A percentile compares a stretch with the other conserved stretches of the same genome.
These are phyloP conservation scores for Sterna hirundo DNA, from an alignment of 2,113 vertebrate species.

Conservation along the genomic window DNA sequence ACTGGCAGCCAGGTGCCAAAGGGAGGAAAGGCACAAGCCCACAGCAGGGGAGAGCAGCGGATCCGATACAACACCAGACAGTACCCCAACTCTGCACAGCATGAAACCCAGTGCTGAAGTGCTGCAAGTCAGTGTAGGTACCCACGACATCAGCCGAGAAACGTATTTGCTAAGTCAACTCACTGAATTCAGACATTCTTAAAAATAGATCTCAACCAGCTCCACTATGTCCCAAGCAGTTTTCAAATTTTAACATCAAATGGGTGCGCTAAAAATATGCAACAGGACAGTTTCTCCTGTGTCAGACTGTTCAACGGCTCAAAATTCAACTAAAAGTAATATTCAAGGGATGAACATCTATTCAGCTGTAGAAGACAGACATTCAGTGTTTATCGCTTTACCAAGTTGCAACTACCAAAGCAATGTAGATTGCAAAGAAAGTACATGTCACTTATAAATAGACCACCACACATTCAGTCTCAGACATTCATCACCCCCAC, in stretches of 20 bases:
- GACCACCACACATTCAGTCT: neutral
- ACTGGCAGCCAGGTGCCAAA: neutral
- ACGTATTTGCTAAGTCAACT: neutral
- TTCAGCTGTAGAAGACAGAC: neutral
- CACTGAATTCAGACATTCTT: neutral
- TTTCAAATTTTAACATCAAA: neutral
- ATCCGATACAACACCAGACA: fast-evolving
- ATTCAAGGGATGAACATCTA: neutral
- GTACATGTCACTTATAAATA: neutral
- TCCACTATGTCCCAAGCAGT: neutral
- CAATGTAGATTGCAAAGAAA: neutral
- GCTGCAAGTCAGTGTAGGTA: neutral
- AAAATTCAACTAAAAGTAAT: neutral
- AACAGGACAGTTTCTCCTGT: neutral
- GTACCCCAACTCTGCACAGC: fast-evolving
- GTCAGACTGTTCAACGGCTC: neutral
- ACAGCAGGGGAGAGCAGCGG: fast-evolving
- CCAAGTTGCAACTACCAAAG: neutral
- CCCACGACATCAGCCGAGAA: neutral
- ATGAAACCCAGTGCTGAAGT: neutral
- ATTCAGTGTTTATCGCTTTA: neutral
- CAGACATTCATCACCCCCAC: neutral
- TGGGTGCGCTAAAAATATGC: fast-evolving
- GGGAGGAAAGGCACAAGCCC: neutral
- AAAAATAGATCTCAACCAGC: neutral